Base-by-base conservation (phyloP, 1,140 invertebrate genomes). In the Pectinophora gossypiella region DNA sequence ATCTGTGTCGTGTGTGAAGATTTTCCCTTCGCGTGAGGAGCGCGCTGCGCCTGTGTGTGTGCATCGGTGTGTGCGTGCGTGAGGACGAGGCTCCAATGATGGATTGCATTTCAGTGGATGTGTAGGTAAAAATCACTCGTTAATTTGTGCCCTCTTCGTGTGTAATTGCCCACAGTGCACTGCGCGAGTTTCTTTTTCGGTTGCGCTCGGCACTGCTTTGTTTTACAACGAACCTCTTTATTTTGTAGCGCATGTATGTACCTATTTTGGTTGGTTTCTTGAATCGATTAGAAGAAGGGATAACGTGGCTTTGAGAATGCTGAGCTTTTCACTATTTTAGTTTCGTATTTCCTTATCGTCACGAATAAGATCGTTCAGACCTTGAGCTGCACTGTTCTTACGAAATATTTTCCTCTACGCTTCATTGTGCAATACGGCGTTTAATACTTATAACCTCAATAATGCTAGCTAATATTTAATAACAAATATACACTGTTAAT, bases 1-100 rank as follows among this genome's bases (percentile, higher is more conserved):
- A 87, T 87, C 84, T 87, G 81, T 85, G 81, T 80, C 78, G 80
- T 85, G 80, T 87, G 81, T 87, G 84, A 87, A 85, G 84, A 87
- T 85, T 87, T 87, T 87, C 84, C 84, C 81, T 85, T 85, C 77
- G 81, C 76, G 81, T 87, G 79, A 83, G 83, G 77, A 82, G 79
- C 72, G 68, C 58, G 59, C n/a, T 32, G 27, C 59, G 72, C 54
- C 70, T 66, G 81, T 84, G 79, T 87, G 79, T 71, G 79, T 56
- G 61, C 61, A 66, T 62, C 69, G 54, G 54, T 66, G 80, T 84
- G 81, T 80, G 80, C 51, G 79, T 53, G 59, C 61, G 72, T 81
- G 72, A 70, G 66, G 76, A 77, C 67, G 65, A 73, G 72, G 75
- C 78, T 76, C 72, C 72, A 76, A 84, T 84, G 80, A 87, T 87